Base-by-base conservation (phyloP, 2,888 invertebrate species). In the Troides helena region DNA sequence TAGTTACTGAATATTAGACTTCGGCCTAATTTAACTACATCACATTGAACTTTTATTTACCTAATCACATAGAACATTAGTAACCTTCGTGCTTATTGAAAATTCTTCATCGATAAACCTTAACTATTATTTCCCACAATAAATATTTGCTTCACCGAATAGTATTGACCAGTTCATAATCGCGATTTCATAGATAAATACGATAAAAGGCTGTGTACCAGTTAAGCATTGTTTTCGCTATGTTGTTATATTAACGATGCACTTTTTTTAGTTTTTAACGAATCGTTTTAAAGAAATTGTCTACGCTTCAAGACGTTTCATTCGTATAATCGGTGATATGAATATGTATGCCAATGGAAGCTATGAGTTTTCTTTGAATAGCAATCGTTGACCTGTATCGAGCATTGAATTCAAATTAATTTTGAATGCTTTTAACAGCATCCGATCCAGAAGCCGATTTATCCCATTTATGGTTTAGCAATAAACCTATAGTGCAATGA, bases 51-150 rank as follows among this genome's bases (percentile, higher is more conserved):
- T 58, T 58, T 58, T 58, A 23, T 25, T 59, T 30, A 63, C 14
- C 39, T 25, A 62, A 17, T n/a, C 53, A 36, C 17, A 2, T 53
- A 6, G 6, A n/a, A 6, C n/a, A 2, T 5, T 50, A 18, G 50
- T 50, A 50, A 14, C 17, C 14, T 4, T 50, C 14, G 17, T 12
- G n/a, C 18, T 58, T 65, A 57, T 62, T 65, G 17, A 61, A 61
- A 60, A 65, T 65, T 46, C 57, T 65, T 69, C 58, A 63, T 67
- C 63, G 60, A 67, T 67, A 63, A 70, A 67, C 70, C 62, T 39
- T 59, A 60, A 67, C 63, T 67, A 59, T 67, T 63, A 53, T 56
- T 63, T 67, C 30, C 21, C 56, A 23, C 30, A 39, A 25, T n/a
- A 67, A 64, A 21, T 67, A 21, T 59, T 10, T 62, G 62, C 56